These are phyloP conservation scores for Thereva unica DNA, from an alignment of 2,888 invertebrate genomes.

Conservation along the genomic window DNA sequence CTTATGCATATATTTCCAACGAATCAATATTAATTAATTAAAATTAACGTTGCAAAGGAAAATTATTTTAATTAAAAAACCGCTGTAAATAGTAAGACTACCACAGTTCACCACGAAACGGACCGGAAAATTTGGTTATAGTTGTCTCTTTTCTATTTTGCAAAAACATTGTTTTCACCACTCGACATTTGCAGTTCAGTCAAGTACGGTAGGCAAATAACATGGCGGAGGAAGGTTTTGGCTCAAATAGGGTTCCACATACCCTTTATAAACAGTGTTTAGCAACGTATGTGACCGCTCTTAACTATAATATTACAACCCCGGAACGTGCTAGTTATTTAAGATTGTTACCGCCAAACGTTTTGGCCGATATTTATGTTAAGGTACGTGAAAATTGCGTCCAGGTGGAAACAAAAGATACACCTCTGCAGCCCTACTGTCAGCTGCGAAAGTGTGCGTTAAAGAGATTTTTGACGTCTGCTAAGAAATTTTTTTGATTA, in stretches of 20 bases:
- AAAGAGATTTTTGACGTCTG: background rate
- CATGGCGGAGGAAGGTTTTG: constrained; percentile 45
- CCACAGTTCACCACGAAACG: no score
- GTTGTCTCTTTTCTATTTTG: no score
- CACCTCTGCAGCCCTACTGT: background rate
- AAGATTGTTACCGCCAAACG: constrained; percentile 53
- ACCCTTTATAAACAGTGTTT: constrained; percentile 52
- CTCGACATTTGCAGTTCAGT: no score
- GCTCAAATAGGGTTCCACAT: constrained; percentile 46
- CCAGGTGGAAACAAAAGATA: constrained; percentile 5
- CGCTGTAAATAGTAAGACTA: no score
- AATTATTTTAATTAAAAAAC: no score
- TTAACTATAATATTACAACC: constrained; percentile 52
- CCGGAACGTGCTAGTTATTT: constrained; percentile 52
- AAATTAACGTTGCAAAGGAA: no score
- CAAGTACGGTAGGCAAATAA: constrained; percentile 22
- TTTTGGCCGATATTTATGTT: constrained; percentile 56
- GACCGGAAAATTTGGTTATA: no score
- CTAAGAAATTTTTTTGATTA: no score
- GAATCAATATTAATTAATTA: no score
- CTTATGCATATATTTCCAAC: no score
- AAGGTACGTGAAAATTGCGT: constrained; percentile 49
- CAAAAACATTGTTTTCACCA: no score
- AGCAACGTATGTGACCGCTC: constrained; percentile 50
- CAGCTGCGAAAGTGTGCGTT: constrained; percentile 19